phyloP scores from a whole-genome alignment of 2,113 vertebrate species.

The Lophotis ruficrista region DNA sequence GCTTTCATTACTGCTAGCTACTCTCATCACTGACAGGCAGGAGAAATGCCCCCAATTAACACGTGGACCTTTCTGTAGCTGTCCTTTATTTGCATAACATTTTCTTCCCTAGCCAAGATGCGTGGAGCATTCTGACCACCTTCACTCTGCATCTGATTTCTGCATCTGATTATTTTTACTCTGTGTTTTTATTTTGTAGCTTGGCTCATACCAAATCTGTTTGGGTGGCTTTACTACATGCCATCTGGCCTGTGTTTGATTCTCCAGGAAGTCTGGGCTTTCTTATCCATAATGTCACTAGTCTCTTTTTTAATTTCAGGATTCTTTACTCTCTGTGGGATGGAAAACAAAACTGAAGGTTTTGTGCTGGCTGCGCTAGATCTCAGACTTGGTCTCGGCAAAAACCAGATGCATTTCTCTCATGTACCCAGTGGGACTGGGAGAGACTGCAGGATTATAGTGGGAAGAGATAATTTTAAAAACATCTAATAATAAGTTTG shows the following conservation, averaged over 20 bases:
- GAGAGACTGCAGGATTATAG: neutral
- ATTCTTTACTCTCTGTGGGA: neutral
- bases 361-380: neutral
- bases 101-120: neutral
- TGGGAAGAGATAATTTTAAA: neutral
- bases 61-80: neutral
- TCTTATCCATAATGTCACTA: neutral
- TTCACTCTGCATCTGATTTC: slow-evolving; percentile 5
- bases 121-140: neutral
- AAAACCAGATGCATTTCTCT: neutral
- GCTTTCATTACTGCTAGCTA: neutral
- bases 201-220: neutral
- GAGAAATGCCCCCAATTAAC: slow-evolving; percentile 19
- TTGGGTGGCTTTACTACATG: neutral
- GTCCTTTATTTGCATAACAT: neutral
- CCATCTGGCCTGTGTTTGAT: neutral
- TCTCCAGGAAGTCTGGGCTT: neutral
- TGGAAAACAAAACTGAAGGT: neutral
- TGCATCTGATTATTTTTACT: neutral
- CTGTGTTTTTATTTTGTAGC: neutral
- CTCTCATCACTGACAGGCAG: neutral
- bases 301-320: neutral
- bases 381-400: neutral
- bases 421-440: neutral
- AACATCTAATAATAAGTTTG: neutral